These are phyloP conservation scores for Pristionchus mayeri DNA, from an alignment of 2,888 invertebrate species.

Conservation along the genomic window DNA sequence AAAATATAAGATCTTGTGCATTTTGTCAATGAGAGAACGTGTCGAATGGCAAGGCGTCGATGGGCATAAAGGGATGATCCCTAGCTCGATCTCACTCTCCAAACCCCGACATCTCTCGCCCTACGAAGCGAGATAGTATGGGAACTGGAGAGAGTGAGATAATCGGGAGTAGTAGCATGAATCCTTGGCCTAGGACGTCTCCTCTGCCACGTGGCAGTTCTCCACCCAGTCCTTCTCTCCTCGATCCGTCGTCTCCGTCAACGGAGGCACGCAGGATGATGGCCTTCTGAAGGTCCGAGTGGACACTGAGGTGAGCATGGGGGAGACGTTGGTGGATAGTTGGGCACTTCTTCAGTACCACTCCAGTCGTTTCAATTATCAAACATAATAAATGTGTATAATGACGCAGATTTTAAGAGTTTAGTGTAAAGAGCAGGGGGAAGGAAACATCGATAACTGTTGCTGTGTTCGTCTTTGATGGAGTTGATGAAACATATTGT, in stretches of 20 bases:
- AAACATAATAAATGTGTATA: too few species aligned
- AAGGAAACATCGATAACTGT: too few species aligned
- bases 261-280: constrained; percentile 69
- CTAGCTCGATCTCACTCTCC: too few species aligned
- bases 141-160: background rate
- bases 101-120: too few species aligned
- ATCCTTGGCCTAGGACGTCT: constrained; percentile 71
- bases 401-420: too few species aligned
- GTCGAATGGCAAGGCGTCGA: too few species aligned
- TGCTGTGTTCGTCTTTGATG: too few species aligned
- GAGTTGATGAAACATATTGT: too few species aligned
- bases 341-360: background rate
- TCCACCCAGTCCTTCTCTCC: constrained; percentile 73
- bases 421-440: too few species aligned
- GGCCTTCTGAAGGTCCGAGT: constrained; percentile 70
- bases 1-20: too few species aligned
- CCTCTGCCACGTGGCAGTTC: constrained; percentile 75
- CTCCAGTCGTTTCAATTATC: background rate
- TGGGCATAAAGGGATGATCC: too few species aligned
- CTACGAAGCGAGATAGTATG: too few species aligned
- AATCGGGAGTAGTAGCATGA: background rate
- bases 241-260: constrained; percentile 74
- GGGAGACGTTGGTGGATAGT: background rate
- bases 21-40: background rate
- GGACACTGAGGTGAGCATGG: constrained; percentile 25